Base-by-base conservation (phyloP, 2,113 vertebrate genomes). In the Epinephelus cyanopodus region DNA sequence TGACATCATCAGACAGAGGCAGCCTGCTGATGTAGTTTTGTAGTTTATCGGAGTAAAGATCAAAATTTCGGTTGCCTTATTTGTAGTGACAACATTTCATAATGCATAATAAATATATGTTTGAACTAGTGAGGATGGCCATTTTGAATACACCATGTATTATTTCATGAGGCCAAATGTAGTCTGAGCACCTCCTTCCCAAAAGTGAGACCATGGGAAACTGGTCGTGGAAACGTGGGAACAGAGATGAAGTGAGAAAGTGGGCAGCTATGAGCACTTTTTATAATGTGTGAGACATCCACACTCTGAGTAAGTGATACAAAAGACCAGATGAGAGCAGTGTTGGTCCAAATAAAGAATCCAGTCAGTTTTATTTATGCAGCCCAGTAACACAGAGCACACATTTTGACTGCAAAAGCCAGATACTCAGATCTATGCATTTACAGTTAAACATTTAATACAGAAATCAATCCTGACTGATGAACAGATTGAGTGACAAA, bases 211-310 rank as follows among this genome's bases (percentile, higher is more conserved):
- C 70, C 21, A 27, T 92, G 94, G 92, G 91, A 93, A 94, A 50
- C 6, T 0, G 14, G 0, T 23, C n/a, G 62, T 27, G 23, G 77
- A 81, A 79, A 89, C 89, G 88, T 94, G 94, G 91, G 91, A 94
- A 94, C 85, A 52, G 81, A 82, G 13, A 13, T 52, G 62, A 92
- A 87, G 94, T 94, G 94, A 93, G 87, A 92, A 92, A 86, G 27
- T 18, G 82, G 65, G 71, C 87, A 83, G 71, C 80, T 76, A 6
- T 1, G 13, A 15, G 53, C 17, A 54, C 67, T 21, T 82, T 92
- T 94, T 94, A 92, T 87, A 89, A 90, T 0, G 92, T 94, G 93
- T 84, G 90, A 94, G 67, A 77, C 70, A 69, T 82, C 80, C n/a
- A 37, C 89, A 89, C 79, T 33, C 87, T 23, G 70, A 77, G 77